Base-by-base conservation (phyloP, 1,140 invertebrate genomes). In the Galleria mellonella region DNA sequence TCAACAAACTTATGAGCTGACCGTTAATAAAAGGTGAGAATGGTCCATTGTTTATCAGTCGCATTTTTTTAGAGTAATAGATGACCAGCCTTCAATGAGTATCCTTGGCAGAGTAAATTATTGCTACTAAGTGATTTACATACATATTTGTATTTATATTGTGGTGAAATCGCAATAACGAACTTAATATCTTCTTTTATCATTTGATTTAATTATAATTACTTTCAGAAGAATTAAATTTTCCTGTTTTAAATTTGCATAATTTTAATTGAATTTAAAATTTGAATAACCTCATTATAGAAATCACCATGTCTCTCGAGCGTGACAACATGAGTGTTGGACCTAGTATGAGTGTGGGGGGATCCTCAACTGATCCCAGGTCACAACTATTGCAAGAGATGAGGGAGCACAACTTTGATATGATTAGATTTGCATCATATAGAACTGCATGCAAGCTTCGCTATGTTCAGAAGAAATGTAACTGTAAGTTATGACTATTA, bases 381-480 rank as follows among this genome's bases (percentile, higher is more conserved):
- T 88, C 93, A 30, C 91, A 91, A 57, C 87, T 95, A 17, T 67
- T 94, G 40, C 93, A 95, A 79, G 94, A 95, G 81, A 92, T 95
- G 91, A 89, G 95, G 51, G 90, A 94, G 47, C 96, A 98, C 78
- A 97, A 98, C 83, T 98, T 96, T 82, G 97, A 99, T 83, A 91
- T 94, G 36, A 99, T 99, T 57, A 89, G 97, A 61, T 99, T 99
- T 86, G 95, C 97, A 38, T 98, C 97, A 4, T 99, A 99, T 81
- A 90, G 98, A 49, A 98, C 97, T 23, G 97, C 98, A 0, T 98
- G 95, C 64, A 99, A 99, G 87, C 87, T 99, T 10, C 89, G 97
- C 75, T 99, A 97, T 86, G 95, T 99, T 57, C 98, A 99, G 83
- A 98, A 97, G 84, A 97, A 97, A 87, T 96, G 96, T 49, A 97